phyloP scores from a whole-genome alignment of 2,797 vertebrate genomes.

The Podargus strigoides region DNA sequence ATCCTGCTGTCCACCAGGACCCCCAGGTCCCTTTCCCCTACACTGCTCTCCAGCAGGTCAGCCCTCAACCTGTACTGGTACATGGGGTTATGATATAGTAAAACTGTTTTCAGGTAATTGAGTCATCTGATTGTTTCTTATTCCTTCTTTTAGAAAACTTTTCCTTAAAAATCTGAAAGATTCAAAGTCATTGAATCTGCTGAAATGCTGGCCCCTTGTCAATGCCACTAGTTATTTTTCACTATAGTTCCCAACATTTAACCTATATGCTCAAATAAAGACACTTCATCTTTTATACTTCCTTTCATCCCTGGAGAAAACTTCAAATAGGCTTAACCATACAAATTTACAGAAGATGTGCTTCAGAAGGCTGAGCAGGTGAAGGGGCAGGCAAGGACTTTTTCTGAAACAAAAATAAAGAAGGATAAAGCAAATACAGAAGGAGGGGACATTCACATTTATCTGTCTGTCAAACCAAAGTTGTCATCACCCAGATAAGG shows the following conservation, averaged over 20 bases:
- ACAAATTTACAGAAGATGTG: neutral
- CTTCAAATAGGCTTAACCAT: neutral
- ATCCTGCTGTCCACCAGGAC: no score
- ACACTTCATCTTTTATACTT: neutral
- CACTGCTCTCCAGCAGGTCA: no score
- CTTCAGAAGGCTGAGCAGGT: neutral
- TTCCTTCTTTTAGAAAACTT: neutral
- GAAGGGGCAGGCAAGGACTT: neutral
- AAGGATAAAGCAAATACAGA: neutral
- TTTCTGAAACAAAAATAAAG: neutral
- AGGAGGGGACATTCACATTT: neutral
- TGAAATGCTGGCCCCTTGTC: neutral
- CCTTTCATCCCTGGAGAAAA: neutral
- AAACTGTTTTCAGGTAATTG: neutral
- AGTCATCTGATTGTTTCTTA: neutral
- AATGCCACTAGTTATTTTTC: neutral
- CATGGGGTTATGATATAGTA: no score
- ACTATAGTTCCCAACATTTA: neutral
- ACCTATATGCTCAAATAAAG: neutral
- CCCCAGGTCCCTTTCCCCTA: no score
- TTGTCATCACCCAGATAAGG: neutral
- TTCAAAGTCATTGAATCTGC: neutral
- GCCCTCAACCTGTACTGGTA: no score
- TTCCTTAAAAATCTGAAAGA: neutral
- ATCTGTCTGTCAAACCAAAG: neutral